Conservation (phyloP, 1,140 invertebrate species). For the Drosophila paulistorum region DNA sequence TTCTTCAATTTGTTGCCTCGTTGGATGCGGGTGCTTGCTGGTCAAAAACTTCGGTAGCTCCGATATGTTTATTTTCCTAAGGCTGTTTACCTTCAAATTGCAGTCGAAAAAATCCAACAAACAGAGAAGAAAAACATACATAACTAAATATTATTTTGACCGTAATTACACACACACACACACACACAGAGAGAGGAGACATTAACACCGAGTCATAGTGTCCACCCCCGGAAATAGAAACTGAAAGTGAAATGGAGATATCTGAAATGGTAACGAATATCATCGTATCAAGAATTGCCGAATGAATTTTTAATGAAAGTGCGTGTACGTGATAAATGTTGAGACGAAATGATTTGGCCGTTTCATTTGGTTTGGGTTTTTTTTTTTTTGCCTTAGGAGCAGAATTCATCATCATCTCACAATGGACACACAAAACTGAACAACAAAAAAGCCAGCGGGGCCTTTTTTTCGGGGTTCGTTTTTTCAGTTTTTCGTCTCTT, state of each 20-base stretch:
- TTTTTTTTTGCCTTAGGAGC: slow-evolving; percentile 7
- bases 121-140: neutral
- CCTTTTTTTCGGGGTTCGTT: slow-evolving; percentile 31
- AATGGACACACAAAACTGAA: neutral
- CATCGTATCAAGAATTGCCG: slow-evolving; percentile 40
- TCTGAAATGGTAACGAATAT: slow-evolving; percentile 22
- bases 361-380: slow-evolving; percentile 39
- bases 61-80: slow-evolving; percentile 71
- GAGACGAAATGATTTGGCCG: slow-evolving; percentile 63
- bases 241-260: slow-evolving; percentile 35
- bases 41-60: slow-evolving; percentile 28
- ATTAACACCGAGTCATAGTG: slow-evolving; percentile 20
- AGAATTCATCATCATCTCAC: slow-evolving; percentile 20
- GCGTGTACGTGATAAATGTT: slow-evolving; percentile 71
- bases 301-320: slow-evolving; percentile 65
- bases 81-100: slow-evolving; percentile 69
- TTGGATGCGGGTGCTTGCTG: slow-evolving; percentile 16
- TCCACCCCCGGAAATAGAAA: slow-evolving; percentile 62
- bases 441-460: slow-evolving; percentile 46
- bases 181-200: neutral
- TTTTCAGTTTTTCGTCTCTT: slow-evolving; percentile 35
- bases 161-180: slow-evolving; percentile 70
- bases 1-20: slow-evolving; percentile 8
- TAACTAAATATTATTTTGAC: slow-evolving; percentile 82
- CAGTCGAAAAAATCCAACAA: slow-evolving; percentile 17